These are phyloP conservation scores for Carlito syrichta DNA, from an alignment of 2,113 vertebrate species.

Conservation along the genomic window DNA sequence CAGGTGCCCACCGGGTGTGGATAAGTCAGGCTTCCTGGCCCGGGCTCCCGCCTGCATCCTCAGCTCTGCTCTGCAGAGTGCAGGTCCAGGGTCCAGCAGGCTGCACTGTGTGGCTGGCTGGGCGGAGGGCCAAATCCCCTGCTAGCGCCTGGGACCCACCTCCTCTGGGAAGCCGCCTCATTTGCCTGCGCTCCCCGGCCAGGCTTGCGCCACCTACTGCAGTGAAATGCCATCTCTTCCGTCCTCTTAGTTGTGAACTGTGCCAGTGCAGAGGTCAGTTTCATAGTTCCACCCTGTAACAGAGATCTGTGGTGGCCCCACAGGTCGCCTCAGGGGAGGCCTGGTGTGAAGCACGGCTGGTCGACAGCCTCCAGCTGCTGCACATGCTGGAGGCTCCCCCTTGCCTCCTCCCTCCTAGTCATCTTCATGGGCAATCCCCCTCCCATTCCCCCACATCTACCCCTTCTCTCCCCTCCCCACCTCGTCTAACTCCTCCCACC, in stretches of 20 bases:
- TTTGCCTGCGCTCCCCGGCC: rapidly evolving
- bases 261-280: not conserved
- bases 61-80: no score
- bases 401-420: not conserved
- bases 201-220: not conserved
- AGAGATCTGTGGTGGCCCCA: not conserved
- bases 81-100: no score
- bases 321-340: not conserved
- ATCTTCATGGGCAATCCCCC: not conserved
- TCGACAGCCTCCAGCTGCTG: not conserved
- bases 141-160: not conserved
- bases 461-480: no score
- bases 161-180: not conserved
- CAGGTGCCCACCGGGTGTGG: no score
- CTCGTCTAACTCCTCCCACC: no score
- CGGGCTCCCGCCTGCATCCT: no score
- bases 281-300: not conserved
- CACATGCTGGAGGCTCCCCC: not conserved
- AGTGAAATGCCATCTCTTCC: not conserved
- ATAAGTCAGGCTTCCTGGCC: no score
- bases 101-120: no score
- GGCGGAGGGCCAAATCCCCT: no score
- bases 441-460: not conserved
- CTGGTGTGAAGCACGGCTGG: not conserved
- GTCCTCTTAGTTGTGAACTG: not conserved